Conservation (phyloP, 2,113 vertebrate genomes). For the Prietella phreatophila region DNA sequence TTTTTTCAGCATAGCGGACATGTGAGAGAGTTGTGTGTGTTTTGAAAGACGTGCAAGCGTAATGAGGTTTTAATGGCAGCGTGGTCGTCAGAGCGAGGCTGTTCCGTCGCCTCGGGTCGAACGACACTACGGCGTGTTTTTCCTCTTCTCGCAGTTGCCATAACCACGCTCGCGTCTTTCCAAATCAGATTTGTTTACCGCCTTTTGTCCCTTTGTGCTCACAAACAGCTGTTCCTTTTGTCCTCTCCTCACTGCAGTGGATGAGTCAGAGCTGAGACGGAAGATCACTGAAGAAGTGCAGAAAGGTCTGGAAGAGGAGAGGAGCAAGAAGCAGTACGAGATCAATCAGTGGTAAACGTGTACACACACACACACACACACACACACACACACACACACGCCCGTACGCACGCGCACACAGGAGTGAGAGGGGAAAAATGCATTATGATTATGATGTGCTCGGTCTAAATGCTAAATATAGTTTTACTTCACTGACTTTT, state of each 20-base stretch:
- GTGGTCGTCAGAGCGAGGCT: neutral
- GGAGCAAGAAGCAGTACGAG: slow-evolving; percentile 66
- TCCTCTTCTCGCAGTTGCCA: neutral
- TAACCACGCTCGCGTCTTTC: slow-evolving; percentile 25
- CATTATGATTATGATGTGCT: neutral
- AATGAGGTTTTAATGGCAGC: slow-evolving; percentile 18
- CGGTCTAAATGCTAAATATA: neutral
- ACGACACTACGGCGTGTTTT: neutral
- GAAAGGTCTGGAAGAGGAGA: slow-evolving; percentile 65
- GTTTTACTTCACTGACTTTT: neutral
- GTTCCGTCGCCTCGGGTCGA: neutral
- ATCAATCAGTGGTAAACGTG: slow-evolving; percentile 68
- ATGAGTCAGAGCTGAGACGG: slow-evolving; percentile 70
- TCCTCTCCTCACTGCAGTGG: slow-evolving; percentile 54
- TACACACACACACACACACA: neutral
- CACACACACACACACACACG: neutral
- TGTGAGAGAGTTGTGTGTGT: neutral
- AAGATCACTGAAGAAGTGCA: slow-evolving; percentile 72
- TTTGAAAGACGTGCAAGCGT: neutral
- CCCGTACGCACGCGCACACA: no score
- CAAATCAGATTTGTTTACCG: slow-evolving; percentile 1
- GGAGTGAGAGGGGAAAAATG: neutral
- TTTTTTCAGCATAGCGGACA: neutral
- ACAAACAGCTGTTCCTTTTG: neutral
- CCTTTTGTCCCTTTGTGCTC: slow-evolving; percentile 9